These are phyloP conservation scores for Arbacia lixula DNA, from an alignment of 53 echinoderm and acorn worm genomes.

Conservation along the genomic window DNA sequence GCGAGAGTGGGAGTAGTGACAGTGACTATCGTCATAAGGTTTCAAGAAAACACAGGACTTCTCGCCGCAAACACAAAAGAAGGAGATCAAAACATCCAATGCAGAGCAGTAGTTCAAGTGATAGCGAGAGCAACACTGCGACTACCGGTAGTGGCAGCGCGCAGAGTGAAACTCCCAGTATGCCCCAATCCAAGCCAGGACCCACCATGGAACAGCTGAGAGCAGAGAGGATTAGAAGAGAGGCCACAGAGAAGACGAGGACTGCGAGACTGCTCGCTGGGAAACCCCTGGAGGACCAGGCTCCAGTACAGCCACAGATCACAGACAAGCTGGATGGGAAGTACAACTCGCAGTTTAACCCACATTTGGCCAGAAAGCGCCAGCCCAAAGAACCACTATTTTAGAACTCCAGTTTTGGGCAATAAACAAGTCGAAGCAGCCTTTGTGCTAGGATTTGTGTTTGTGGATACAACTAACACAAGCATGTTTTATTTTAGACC, in stretches of 20 bases:
- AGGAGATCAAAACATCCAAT: conserved; percentile 1
- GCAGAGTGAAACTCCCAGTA: neutral
- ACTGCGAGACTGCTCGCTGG: conserved; percentile 81
- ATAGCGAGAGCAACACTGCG: neutral
- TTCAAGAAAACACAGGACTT: conserved; percentile 6
- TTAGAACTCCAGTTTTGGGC: neutral
- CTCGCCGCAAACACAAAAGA: neutral
- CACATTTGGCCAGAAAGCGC: conserved; percentile 77
- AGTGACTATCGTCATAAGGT: neutral
- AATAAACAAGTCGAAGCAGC: too few relatives aligned
- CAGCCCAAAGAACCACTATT: conserved; percentile 35
- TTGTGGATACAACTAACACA: too few relatives aligned
- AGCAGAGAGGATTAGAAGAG: conserved; percentile 83
- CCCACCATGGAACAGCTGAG: conserved; percentile 77
- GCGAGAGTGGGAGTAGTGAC: conserved; percentile 14
- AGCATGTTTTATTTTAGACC: too few relatives aligned
- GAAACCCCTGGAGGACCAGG: conserved; percentile 37
- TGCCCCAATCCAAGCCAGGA: conserved; percentile 17
- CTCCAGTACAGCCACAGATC: conserved; percentile 11
- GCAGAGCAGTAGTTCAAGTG: neutral
- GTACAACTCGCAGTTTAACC: conserved; percentile 96
- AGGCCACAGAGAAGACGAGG: conserved; percentile 74
- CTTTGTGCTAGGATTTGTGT: too few relatives aligned
- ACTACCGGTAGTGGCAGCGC: conserved; percentile 20
- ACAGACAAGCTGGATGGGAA: conserved; percentile 75